These are phyloP conservation scores for Meiosimyza platycephala DNA, from an alignment of 2,888 invertebrate species.

Conservation along the genomic window DNA sequence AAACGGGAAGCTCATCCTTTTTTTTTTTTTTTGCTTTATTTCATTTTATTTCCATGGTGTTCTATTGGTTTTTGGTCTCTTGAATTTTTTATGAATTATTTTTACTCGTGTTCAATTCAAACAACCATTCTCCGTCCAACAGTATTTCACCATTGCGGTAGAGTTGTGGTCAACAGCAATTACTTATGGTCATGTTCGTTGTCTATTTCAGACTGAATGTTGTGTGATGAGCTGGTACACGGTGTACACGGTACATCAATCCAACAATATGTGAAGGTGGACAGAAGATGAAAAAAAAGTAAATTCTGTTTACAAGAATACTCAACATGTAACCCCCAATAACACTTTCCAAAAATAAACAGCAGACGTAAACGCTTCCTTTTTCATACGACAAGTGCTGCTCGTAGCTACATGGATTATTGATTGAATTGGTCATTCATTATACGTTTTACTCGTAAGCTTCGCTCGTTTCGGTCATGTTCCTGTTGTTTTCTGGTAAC, in stretches of 20 bases:
- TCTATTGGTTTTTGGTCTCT: constrained; percentile 39
- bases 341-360: too few relatives aligned
- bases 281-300: too few relatives aligned
- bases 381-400: background rate
- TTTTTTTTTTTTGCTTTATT: constrained; percentile 7
- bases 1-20: background rate
- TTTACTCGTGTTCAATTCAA: constrained; percentile 23
- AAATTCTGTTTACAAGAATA: too few relatives aligned
- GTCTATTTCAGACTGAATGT: background rate
- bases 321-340: too few relatives aligned
- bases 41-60: background rate
- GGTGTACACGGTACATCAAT: too few relatives aligned
- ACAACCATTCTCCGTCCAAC: background rate
- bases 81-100: constrained; percentile 43
- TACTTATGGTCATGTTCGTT: constrained; percentile 43
- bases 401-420: constrained; percentile 31
- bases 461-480: too few relatives aligned
- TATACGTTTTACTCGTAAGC: constrained; percentile 33
- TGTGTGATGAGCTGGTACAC: too few relatives aligned
- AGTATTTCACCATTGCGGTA: constrained; percentile 15
- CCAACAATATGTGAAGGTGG: too few relatives aligned
- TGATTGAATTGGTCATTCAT: constrained; percentile 43
- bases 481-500: background rate
- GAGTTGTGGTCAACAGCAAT: constrained; percentile 44
- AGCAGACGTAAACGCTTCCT: too few relatives aligned